phyloP scores from a whole-genome alignment of 2,888 invertebrate species.

The Philhelius pedissequus region DNA sequence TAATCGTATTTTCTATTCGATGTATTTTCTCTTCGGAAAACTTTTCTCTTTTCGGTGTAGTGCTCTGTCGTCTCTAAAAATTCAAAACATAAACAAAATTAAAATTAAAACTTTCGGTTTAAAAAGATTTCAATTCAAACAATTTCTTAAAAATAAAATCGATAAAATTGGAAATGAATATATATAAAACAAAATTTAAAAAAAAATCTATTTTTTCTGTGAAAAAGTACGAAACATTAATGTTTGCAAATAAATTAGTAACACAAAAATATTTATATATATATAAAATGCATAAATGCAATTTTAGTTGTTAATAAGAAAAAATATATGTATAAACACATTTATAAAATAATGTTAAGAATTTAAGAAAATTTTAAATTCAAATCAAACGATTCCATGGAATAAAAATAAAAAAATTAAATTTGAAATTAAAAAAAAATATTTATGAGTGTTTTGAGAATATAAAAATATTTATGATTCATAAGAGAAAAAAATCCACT shows the following conservation, averaged over 20 bases:
- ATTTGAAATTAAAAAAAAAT: neutral
- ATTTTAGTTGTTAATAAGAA: constrained; percentile 42
- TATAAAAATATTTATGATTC: neutral
- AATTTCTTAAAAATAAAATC: constrained; percentile 20
- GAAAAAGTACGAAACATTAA: constrained; percentile 63
- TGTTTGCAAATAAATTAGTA: constrained; percentile 21
- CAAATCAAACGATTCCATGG: constrained; percentile 65
- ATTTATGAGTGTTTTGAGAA: constrained; percentile 46
- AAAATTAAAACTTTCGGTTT: neutral
- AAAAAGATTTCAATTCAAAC: neutral
- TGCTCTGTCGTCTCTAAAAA: constrained; percentile 13
- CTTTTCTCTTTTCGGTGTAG: constrained; percentile 29
- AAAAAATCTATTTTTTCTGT: constrained; percentile 60
- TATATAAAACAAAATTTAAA: constrained; percentile 1
- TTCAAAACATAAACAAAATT: neutral
- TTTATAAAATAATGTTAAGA: constrained; percentile 42
- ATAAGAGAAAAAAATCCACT: constrained; percentile 22
- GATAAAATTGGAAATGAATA: constrained; percentile 18
- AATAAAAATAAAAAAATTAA: constrained; percentile 45
- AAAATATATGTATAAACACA: neutral
- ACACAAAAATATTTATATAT: constrained; percentile 32
- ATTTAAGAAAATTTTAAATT: constrained; percentile 35
- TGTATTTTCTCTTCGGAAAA: constrained; percentile 24
- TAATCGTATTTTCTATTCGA: constrained; percentile 40
- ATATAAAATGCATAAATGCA: constrained; percentile 22